phyloP scores from a whole-genome alignment of 2,113 vertebrate species.

The Tiliqua scincoides region DNA sequence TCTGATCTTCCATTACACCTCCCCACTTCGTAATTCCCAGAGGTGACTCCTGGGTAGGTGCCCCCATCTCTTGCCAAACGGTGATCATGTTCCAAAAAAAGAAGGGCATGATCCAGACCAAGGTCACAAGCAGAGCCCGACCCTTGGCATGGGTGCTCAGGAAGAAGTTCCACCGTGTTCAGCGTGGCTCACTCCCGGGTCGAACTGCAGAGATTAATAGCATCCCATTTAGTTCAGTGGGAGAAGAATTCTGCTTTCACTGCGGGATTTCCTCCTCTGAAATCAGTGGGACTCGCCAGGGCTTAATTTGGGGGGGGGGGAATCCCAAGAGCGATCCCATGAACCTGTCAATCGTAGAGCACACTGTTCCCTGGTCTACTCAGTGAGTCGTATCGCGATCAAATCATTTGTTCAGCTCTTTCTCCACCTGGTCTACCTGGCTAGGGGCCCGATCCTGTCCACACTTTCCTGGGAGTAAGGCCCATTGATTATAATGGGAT shows the following conservation, averaged over 20 bases:
- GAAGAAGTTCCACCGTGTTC: neutral
- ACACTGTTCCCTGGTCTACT: neutral
- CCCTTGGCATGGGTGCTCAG: neutral
- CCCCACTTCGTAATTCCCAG: too few relatives aligned
- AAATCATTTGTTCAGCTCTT: neutral
- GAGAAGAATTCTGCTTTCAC: neutral
- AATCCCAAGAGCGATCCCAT: neutral
- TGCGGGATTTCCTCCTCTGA: neutral
- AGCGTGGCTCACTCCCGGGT: neutral
- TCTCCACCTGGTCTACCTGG: neutral
- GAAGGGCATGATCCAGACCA: neutral
- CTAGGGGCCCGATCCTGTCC: too few relatives aligned
- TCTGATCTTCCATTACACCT: too few relatives aligned
- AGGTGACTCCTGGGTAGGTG: too few relatives aligned
- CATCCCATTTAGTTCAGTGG: neutral
- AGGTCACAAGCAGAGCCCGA: neutral
- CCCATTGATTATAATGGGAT: too few relatives aligned
- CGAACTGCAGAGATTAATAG: neutral
- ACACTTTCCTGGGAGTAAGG: too few relatives aligned
- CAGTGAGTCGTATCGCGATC: too few relatives aligned
- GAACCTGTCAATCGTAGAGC: neutral
- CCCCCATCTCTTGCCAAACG: neutral
- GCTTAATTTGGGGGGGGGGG: neutral
- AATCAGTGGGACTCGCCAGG: accelerated
- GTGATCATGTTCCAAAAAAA: neutral